Evolutionary conservation across 2,888 invertebrate genomes (phyloP), one percentile per base, ranked within the genome.

Genomic region (Cheilosia vulpina): DNA sequence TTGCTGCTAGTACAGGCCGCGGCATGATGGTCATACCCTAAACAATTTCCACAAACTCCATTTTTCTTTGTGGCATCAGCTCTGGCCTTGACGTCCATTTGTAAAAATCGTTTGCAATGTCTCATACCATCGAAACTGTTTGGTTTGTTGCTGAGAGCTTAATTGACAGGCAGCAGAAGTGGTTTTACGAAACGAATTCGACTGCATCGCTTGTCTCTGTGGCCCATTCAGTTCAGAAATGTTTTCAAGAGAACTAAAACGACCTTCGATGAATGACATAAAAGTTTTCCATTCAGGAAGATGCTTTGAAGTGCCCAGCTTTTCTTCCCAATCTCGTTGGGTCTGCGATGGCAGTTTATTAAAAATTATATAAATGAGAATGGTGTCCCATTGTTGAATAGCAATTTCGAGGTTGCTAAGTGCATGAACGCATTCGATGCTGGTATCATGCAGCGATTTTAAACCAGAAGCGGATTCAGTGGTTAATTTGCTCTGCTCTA

Each of bases 371-470:
- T n/a, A n/a, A n/a, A n/a, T n/a, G n/a, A n/a, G n/a, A n/a, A n/a
- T n/a, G n/a, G n/a, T n/a, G n/a, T n/a, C n/a, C n/a, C n/a, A n/a
- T n/a, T n/a, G n/a, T n/a, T n/a, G 57, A 21, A 65, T 58, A 13
- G 55, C 17, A 15, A 65, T 43, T 1, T 38, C 50, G 19, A 65
- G 53, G 57, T 65, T 75, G 43, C 27, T 4, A 6, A 75, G 65
- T 0, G 55, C 55, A 47, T 75, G 47, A 24, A 75, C 55, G 31
- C 63, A 73, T 63, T 73, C 71, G n/a, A 71, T 45, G 41, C 62
- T 62, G 21, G 31, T 55, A 24, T 73, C 63, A 53, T 73, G 34
- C 9, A 34, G 34, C 34, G 34, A 34, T 34, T 34, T 34, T 2
- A 31, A 15, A 1, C 58, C 38, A 24, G 53, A 24, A 57, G 50